A percentile compares a stretch with the other conserved stretches of the same genome.
Conservation (phyloP, 1,140 invertebrate genomes). For the Lycorma delicatula region DNA sequence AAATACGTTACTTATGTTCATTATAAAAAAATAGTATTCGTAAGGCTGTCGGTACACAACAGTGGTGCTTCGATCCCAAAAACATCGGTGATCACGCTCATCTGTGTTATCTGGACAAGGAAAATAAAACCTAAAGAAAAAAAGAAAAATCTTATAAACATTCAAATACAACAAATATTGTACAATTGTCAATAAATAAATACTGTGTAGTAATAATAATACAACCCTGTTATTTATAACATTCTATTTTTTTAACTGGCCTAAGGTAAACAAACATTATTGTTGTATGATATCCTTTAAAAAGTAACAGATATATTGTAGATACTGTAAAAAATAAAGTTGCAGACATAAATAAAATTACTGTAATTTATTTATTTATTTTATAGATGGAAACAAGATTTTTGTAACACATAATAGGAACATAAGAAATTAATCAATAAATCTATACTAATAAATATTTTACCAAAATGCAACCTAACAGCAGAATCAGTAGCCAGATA, state of each 20-base stretch:
- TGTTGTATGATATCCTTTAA: too few relatives aligned
- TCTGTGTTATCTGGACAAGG: constrained; percentile 21
- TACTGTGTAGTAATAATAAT: neutral
- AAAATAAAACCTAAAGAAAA: constrained; percentile 12
- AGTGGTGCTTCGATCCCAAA: constrained; percentile 45
- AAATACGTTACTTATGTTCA: constrained; percentile 47
- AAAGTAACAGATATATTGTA: too few relatives aligned
- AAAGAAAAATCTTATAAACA: constrained; percentile 2
- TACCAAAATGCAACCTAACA: too few relatives aligned
- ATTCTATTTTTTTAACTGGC: too few relatives aligned
- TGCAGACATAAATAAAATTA: too few relatives aligned
- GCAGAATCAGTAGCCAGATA: too few relatives aligned
- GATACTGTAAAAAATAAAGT: neutral
- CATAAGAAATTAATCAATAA: too few relatives aligned
- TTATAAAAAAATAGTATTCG: constrained; percentile 44
- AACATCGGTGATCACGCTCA: constrained; percentile 36
- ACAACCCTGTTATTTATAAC: neutral
- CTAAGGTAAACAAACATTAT: neutral
- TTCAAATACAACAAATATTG: neutral
- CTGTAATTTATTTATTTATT: too few relatives aligned
- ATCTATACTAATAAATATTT: too few relatives aligned
- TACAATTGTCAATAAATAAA: neutral
- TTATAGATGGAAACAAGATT: too few relatives aligned
- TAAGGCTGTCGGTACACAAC: constrained; percentile 52
- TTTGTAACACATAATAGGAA: too few relatives aligned